Evolutionary conservation across 2,113 vertebrate species (phyloP).

Genomic region (Girardinichthys multiradiatus): DNA sequence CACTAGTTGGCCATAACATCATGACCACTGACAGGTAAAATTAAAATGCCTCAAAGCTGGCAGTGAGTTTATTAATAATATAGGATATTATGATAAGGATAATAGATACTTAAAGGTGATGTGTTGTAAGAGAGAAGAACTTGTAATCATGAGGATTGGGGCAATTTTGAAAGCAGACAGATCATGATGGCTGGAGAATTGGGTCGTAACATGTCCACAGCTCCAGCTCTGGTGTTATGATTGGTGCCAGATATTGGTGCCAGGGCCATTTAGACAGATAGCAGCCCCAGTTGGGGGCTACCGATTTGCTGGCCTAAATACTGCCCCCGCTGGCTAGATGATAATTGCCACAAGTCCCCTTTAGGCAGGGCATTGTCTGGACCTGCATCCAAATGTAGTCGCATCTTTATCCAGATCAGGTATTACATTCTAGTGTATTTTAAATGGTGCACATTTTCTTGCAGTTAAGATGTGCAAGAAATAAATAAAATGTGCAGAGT

Average conservation of each 20-base stretch:
- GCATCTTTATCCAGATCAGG: too few species aligned
- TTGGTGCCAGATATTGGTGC: background rate
- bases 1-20: too few species aligned
- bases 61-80: background rate
- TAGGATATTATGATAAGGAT: background rate
- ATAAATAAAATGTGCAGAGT: too few species aligned
- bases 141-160: background rate
- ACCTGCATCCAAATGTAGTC: too few species aligned
- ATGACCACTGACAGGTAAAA: background rate
- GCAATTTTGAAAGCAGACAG: background rate
- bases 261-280: too few species aligned
- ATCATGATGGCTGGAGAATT: background rate
- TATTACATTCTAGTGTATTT: too few species aligned
- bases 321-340: background rate
- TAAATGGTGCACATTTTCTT: too few species aligned
- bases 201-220: background rate
- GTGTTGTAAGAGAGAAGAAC: background rate
- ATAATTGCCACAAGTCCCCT: too few species aligned
- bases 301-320: background rate
- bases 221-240: background rate
- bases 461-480: too few species aligned
- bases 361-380: too few species aligned
- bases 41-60: background rate
- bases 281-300: background rate
- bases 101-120: background rate